Conservation (phyloP, 1,140 invertebrate species). For the Cydia strobilella region DNA sequence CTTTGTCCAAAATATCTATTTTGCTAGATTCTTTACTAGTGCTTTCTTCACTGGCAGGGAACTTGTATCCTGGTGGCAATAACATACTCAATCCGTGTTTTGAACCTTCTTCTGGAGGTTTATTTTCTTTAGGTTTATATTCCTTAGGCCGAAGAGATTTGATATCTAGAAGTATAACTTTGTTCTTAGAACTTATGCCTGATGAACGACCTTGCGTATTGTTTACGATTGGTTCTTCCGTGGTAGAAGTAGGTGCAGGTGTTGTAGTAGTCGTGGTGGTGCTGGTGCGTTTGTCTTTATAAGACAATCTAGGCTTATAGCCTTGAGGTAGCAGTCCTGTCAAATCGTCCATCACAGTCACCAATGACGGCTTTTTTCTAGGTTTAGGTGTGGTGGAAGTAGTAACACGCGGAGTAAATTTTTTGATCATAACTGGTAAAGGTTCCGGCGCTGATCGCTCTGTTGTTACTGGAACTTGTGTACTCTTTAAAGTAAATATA, state of each 20-base stretch:
- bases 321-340: slow-evolving; percentile 82
- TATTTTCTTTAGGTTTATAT: slow-evolving; percentile 80
- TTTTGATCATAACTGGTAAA: slow-evolving; percentile 82
- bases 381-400: slow-evolving; percentile 77
- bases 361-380: slow-evolving; percentile 77
- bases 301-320: slow-evolving; percentile 81
- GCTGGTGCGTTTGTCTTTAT: slow-evolving; percentile 79
- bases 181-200: slow-evolving; percentile 77
- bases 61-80: slow-evolving; percentile 83
- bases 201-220: slow-evolving; percentile 73
- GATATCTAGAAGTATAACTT: slow-evolving; percentile 80
- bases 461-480: slow-evolving; percentile 59
- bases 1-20: slow-evolving; percentile 68
- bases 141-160: slow-evolving; percentile 84
- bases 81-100: slow-evolving; percentile 82
- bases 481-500: slow-evolving; percentile 76
- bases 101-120: slow-evolving; percentile 65
- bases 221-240: slow-evolving; percentile 61
- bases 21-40: slow-evolving; percentile 53
- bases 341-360: slow-evolving; percentile 83
- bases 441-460: slow-evolving; percentile 76
- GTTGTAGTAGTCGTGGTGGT: slow-evolving; percentile 76
- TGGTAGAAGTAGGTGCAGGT: slow-evolving; percentile 51
- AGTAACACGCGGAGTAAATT: slow-evolving; percentile 83
- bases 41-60: slow-evolving; percentile 51